A percentile compares a stretch with the other conserved stretches of the same genome.
phyloP scores from a whole-genome alignment of 2,888 invertebrate genomes.

The Dolomedes plantarius region DNA sequence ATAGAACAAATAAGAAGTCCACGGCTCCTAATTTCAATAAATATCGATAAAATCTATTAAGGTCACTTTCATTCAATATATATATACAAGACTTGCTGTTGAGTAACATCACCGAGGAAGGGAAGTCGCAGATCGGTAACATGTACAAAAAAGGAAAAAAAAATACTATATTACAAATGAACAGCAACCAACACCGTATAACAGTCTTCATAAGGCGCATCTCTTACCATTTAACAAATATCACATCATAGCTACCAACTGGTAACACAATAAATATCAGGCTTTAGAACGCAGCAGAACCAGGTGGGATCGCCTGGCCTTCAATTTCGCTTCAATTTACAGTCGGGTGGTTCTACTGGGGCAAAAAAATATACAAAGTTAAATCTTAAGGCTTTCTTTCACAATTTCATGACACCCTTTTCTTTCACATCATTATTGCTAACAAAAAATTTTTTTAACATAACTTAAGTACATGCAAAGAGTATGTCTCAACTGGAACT shows the following conservation, averaged over 20 bases:
- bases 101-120: background rate
- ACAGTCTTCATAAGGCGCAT: conserved; percentile 72
- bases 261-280: conserved; percentile 71
- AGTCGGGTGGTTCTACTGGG: no score
- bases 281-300: conserved; percentile 33
- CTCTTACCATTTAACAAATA: conserved; percentile 69
- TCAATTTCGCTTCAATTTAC: no score
- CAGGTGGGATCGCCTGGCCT: no score
- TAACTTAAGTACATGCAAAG: no score
- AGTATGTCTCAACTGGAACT: no score
- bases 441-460: no score
- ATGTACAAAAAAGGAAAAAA: conserved; percentile 40
- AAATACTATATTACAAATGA: conserved; percentile 72
- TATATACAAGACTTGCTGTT: background rate
- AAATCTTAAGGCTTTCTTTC: no score
- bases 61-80: conserved; percentile 11
- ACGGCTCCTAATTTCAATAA: background rate
- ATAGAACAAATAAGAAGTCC: background rate
- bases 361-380: no score
- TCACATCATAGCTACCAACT: conserved; percentile 70
- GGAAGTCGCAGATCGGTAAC: conserved; percentile 17
- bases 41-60: background rate
- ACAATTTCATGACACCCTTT: no score
- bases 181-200: conserved; percentile 71
- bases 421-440: no score